Evolutionary conservation across 2,888 invertebrate genomes (phyloP), one percentile per base, ranked within the genome.

Genomic region (Drosophila planitibia): DNA sequence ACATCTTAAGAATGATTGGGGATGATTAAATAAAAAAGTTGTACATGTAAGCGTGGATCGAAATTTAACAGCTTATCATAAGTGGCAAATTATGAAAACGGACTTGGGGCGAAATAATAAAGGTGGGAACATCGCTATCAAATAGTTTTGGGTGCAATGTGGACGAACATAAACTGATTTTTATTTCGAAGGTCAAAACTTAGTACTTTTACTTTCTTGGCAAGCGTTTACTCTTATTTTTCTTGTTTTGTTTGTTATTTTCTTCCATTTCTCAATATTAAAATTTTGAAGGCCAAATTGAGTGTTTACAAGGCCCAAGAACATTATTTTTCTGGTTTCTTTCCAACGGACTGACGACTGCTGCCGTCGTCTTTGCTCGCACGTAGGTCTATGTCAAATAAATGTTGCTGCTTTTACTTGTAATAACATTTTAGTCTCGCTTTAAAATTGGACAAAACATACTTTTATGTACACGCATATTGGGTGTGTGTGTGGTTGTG

Each of bases 101-200:
- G 65, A 70, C 58, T 49, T 69, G 44, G 37, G 47, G 41, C 53
- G 37, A 75, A 74, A 61, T 53, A 53, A 64, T 55, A 57, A 66
- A 60, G 47, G 28, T 72, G 55, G 55, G 25, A 64, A 49, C 51
- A 49, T 60, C 49, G 53, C 52, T 39, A 52, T 44, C 57, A 58
- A 30, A 4, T 47, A 25, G 28, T 63, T 47, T 47, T 60, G 60
- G 55, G 62, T 64, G 62, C 49, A 54, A 59, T 65, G 51, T 80
- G 85, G 85, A 88, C 85, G 74, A 83, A 83, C 74, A 71, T 77
- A 88, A 88, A 82, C 74, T 80, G 85, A 85, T 82, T 70, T 68
- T 51, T 30, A 52, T 73, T 82, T 75, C 70, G 61, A 83, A 82
- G 79, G 84, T 89, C 84, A 71, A 81, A 84, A 83, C 76, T 74